Evolutionary conservation across 2,113 vertebrate species (phyloP).

Genomic region (Abramis brama): DNA sequence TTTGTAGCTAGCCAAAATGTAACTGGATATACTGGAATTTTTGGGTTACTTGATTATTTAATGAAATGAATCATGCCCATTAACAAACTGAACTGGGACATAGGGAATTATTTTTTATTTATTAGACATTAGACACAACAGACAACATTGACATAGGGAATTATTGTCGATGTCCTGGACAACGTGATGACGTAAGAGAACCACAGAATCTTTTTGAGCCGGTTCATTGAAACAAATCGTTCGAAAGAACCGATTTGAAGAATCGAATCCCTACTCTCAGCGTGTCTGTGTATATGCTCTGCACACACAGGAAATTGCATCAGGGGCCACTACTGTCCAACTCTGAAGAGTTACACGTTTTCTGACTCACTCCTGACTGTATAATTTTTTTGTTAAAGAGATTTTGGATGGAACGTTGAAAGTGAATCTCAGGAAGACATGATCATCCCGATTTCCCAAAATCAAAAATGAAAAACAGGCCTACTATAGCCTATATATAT

Average conservation of each 20-base stretch:
- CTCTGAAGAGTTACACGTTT: background rate
- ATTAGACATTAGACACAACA: too few relatives aligned
- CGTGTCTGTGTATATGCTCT: conserved; percentile 43
- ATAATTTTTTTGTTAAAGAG: background rate
- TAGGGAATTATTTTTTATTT: too few relatives aligned
- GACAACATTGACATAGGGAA: background rate
- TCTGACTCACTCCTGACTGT: background rate
- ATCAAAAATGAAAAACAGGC: background rate
- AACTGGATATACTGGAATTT: background rate
- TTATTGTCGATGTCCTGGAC: background rate
- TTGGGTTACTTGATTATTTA: background rate
- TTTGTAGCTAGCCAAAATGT: background rate
- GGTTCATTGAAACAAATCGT: background rate
- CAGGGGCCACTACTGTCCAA: conserved; percentile 56
- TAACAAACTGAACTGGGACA: background rate
- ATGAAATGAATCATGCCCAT: background rate
- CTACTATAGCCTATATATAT: too few relatives aligned
- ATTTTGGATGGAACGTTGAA: background rate
- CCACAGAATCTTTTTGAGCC: background rate
- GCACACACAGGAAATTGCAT: conserved; percentile 72
- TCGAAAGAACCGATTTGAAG: background rate
- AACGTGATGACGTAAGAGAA: background rate
- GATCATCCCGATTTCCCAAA: background rate
- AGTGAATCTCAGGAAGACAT: background rate
- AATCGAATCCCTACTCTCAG: background rate